Conservation (phyloP, 2,113 vertebrate species). For the Pipra filicauda region DNA sequence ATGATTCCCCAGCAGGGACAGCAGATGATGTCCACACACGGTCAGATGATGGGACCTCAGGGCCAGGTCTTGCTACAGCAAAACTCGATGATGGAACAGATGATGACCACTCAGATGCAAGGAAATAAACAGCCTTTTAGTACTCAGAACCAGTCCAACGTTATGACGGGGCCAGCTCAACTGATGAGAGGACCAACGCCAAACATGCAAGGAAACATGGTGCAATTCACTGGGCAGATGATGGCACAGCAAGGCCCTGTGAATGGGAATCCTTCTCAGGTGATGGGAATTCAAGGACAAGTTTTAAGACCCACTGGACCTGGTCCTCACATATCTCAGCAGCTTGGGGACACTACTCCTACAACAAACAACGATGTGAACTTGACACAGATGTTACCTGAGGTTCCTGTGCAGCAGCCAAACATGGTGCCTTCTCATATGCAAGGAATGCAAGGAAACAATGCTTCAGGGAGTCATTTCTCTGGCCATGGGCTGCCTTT, state of each 20-base stretch:
- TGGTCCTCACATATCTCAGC: constrained; percentile 85
- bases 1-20: constrained; percentile 93
- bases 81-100: constrained; percentile 95
- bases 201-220: constrained; percentile 88
- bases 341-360: constrained; percentile 80
- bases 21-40: constrained; percentile 92
- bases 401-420: constrained; percentile 90
- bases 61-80: constrained; percentile 92
- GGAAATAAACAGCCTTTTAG: constrained; percentile 92
- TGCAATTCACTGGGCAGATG: constrained; percentile 88
- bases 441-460: constrained; percentile 89
- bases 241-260: constrained; percentile 87
- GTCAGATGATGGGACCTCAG: constrained; percentile 92
- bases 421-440: constrained; percentile 93
- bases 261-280: constrained; percentile 88
- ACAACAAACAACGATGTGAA: constrained; percentile 77
- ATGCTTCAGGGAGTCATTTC: constrained; percentile 84
- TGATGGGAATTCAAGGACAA: constrained; percentile 90
- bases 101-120: constrained; percentile 94
- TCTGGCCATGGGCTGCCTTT: constrained; percentile 90
- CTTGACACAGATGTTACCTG: constrained; percentile 89
- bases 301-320: constrained; percentile 84
- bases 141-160: constrained; percentile 84
- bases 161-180: constrained; percentile 87
- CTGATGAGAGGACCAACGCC: constrained; percentile 94